Evolutionary conservation across 1,140 invertebrate genomes (phyloP).

Genomic region (Thaumetopoea pityocampa): DNA sequence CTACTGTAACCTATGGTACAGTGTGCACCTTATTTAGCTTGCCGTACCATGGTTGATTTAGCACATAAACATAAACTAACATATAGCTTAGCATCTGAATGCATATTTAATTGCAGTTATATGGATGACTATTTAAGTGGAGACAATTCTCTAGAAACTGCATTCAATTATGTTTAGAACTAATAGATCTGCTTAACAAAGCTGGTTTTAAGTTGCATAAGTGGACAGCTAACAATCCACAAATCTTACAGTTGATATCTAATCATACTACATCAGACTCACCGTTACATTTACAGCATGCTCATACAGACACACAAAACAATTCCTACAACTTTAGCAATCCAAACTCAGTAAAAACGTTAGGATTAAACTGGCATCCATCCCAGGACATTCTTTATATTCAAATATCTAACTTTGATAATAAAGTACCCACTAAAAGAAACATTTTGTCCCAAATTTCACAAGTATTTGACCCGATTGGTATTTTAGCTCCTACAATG

Average conservation of each 20-base stretch:
- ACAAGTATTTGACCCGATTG: slow-evolving; percentile 42
- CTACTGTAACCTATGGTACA: slow-evolving; percentile 55
- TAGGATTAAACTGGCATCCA: slow-evolving; percentile 16
- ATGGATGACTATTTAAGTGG: slow-evolving; percentile 12
- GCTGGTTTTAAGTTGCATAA: slow-evolving; percentile 35
- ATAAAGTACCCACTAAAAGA: slow-evolving; percentile 25
- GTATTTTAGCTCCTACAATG: slow-evolving; percentile 40
- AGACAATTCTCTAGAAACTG: not conserved
- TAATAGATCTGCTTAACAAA: slow-evolving; percentile 23
- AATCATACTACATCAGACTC: not conserved
- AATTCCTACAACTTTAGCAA: slow-evolving; percentile 3
- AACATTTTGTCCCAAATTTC: slow-evolving; percentile 38
- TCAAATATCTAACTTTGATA: slow-evolving; percentile 1
- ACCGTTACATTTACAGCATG: no score
- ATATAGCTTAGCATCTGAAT: not conserved
- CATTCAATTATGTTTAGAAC: slow-evolving; percentile 17
- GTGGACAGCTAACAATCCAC: slow-evolving; percentile 32
- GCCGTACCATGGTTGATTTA: slow-evolving; percentile 28
- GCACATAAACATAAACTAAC: slow-evolving; percentile 22
- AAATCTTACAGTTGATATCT: not conserved
- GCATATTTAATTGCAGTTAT: not conserved
- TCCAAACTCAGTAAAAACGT: slow-evolving; percentile 3
- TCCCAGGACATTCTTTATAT: slow-evolving; percentile 5
- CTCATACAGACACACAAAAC: not conserved
- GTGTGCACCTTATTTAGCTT: slow-evolving; percentile 43